Conservation (phyloP, 2,888 invertebrate species). For the Platycheirus albimanus region DNA sequence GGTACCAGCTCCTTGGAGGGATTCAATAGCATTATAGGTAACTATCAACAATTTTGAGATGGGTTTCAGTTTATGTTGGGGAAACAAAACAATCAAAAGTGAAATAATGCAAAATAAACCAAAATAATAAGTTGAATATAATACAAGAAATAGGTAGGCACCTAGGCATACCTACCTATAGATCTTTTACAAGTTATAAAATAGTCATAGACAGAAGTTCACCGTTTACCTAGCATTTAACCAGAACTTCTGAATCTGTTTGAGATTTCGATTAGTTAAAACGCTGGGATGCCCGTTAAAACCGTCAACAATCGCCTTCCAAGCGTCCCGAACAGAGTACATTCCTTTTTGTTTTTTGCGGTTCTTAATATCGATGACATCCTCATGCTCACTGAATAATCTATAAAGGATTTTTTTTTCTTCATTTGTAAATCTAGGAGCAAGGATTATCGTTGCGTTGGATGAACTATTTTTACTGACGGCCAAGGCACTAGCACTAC, state of each 20-base stretch:
- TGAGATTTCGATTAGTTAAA: constrained; percentile 80
- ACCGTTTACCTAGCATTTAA: constrained; percentile 81
- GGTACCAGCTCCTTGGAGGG: too few relatives aligned
- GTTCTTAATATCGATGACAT: constrained; percentile 82
- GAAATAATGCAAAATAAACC: too few relatives aligned
- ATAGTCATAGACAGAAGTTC: too few relatives aligned
- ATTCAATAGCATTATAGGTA: too few relatives aligned
- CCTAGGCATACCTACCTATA: too few relatives aligned
- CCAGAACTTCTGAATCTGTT: constrained; percentile 83
- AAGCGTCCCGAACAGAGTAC: constrained; percentile 81
- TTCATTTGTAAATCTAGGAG: constrained; percentile 81
- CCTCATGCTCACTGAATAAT: constrained; percentile 80
- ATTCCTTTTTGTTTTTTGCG: constrained; percentile 81
- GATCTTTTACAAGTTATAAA: too few relatives aligned
- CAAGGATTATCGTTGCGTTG: constrained; percentile 76
- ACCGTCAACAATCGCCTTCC: constrained; percentile 81
- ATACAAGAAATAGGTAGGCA: too few relatives aligned
- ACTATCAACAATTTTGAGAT: too few relatives aligned
- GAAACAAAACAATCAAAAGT: too few relatives aligned
- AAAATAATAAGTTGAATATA: too few relatives aligned
- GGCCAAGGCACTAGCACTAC: too few relatives aligned
- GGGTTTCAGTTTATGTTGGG: too few relatives aligned
- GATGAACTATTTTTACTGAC: constrained; percentile 35
- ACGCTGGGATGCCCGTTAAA: constrained; percentile 81
- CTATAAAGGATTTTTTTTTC: constrained; percentile 81